Base-by-base conservation (phyloP, 2,113 vertebrate species). In the Cettia cetti region DNA sequence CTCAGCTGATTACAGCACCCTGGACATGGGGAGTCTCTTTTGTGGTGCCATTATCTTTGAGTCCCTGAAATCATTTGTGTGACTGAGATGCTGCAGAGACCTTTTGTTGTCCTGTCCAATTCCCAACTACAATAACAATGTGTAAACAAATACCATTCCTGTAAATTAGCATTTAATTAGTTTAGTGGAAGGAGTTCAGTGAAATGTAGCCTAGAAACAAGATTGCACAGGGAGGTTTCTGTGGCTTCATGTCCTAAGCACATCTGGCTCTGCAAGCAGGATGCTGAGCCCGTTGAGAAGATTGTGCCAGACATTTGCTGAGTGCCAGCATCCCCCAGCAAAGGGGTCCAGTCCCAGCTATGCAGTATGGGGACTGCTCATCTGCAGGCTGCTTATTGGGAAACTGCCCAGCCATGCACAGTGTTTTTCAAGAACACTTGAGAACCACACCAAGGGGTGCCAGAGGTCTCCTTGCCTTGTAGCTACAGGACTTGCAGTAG, bases 1-100 rank as follows among this genome's bases (percentile, higher is more conserved):
- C 1, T 65, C 0, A 0, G 44, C 71, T 75, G 77, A 89, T 42
- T 70, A 15, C 0, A 0, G 82, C 59, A 35, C 15, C 27, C 30
- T 0, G 0, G 74, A 56, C 35, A 72, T 24, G 39, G 66, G 45
- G 84, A 74, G 15, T 0, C 26, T 65, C 76, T 79, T 93, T 89
- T 95, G 82, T 90, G 44, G 40, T 56, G 66, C 74, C 45, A 40
- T 96, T 96, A 93, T 93, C 89, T 94, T 68, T 57, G 85, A 74
- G 77, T 64, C 37, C 85, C 87, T 95, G 89, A 84, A 96, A 89
- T 66, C 3, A 10, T 69, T 68, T 75, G 21, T 91, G 63, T 66
- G 82, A 63, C 61, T 47, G 63, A 85, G 78, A 71, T 86, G 66
- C 72, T 71, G 71, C 50, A 70, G 64, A 90, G 60, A 75, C 26